Percentiles rank a stretch among this genome's conserved stretches.
phyloP scores from a whole-genome alignment of 2,888 invertebrate genomes.

The Andrena camellia region DNA sequence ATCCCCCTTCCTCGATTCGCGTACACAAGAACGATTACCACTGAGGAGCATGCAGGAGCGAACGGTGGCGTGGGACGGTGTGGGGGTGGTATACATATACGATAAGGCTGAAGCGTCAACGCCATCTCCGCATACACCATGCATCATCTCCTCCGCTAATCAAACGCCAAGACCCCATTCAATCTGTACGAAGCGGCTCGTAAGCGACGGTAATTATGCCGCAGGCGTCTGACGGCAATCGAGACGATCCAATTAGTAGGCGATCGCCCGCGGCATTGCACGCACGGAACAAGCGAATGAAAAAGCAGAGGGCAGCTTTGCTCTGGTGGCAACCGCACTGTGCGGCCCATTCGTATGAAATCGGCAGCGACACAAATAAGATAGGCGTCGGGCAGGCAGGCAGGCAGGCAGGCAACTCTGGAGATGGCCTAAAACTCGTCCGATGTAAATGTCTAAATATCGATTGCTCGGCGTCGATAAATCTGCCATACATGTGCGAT shows the following conservation, averaged over 20 bases:
- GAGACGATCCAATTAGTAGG: background rate
- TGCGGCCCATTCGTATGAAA: background rate
- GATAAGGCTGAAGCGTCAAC: conserved; percentile 23
- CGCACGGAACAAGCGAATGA: background rate
- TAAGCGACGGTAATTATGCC: conserved; percentile 15
- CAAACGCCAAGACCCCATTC: conserved; percentile 28
- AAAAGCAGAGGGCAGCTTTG: background rate
- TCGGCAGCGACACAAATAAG: conserved; percentile 23
- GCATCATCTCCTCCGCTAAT: conserved; percentile 52
- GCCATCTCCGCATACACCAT: conserved; percentile 48
- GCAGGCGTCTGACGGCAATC: background rate
- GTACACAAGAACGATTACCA: conserved; percentile 22
- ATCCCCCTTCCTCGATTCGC: background rate
- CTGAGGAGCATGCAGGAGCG: conserved; percentile 35
- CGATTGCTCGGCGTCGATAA: conserved; percentile 79
- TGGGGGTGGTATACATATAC: background rate
- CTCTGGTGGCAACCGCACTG: background rate
- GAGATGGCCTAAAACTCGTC: conserved; percentile 84
- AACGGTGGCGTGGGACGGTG: background rate
- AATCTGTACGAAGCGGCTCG: conserved; percentile 23
- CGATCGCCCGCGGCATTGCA: background rate
- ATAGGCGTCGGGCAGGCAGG: conserved; percentile 66
- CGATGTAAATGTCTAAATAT: conserved; percentile 76
- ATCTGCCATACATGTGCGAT: conserved; percentile 77
- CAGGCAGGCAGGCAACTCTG: conserved; percentile 85